These are phyloP conservation scores for Campoplex capitator DNA, from an alignment of 2,888 invertebrate species.

Conservation along the genomic window DNA sequence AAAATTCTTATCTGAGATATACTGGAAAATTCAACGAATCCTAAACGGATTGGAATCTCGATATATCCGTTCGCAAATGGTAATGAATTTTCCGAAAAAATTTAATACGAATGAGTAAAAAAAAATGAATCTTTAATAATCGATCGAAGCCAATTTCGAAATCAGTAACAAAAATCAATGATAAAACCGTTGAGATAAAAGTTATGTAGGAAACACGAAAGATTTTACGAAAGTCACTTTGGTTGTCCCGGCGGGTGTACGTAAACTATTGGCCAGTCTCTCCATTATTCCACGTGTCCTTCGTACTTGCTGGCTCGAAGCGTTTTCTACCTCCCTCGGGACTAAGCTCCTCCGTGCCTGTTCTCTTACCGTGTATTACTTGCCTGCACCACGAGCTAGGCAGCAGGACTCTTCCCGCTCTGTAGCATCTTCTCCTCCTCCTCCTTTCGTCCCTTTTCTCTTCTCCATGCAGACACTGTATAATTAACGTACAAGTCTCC, in stretches of 20 bases:
- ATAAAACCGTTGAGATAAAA: not conserved
- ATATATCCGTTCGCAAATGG: not conserved
- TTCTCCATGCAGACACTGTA: conserved; percentile 59
- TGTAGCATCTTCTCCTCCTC: conserved; percentile 11
- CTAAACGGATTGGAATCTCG: not conserved
- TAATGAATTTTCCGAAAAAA: not conserved
- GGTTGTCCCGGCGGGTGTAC: conserved; percentile 7
- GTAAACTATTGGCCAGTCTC: conserved; percentile 43
- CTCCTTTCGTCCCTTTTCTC: conserved; percentile 28
- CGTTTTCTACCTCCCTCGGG: conserved; percentile 23
- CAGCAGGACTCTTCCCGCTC: conserved; percentile 18
- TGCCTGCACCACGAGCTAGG: not conserved
- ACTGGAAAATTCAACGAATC: not conserved
- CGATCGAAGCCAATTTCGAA: not conserved
- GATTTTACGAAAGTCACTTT: conserved; percentile 9
- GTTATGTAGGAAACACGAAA: not conserved
- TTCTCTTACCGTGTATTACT: conserved; percentile 1
- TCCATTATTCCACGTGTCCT: conserved; percentile 53
- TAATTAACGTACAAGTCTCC: conserved; percentile 81
- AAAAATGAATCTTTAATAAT: too few relatives aligned
- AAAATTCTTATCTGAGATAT: not conserved
- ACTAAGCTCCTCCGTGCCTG: conserved; percentile 10
- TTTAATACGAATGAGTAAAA: too few relatives aligned
- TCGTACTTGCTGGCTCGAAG: conserved; percentile 14
- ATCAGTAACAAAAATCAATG: conserved; percentile 6